These are phyloP conservation scores for Helleia helle DNA, from an alignment of 2,888 invertebrate genomes.

Conservation along the genomic window DNA sequence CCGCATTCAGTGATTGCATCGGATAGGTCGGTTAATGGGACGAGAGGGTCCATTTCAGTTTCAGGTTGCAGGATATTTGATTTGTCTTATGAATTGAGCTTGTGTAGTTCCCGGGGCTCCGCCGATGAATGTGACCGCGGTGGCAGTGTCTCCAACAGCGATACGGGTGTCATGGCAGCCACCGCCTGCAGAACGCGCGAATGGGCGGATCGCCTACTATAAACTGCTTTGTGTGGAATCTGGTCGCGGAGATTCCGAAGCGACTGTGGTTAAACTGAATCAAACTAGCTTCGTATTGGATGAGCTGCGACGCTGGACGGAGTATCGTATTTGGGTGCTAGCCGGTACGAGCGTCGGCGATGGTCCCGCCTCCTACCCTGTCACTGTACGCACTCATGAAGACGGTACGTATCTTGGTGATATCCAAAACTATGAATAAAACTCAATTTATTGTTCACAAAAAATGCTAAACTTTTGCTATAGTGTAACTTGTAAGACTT, in stretches of 20 bases:
- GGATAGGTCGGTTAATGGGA: slow-evolving; percentile 29
- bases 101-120: slow-evolving; percentile 95
- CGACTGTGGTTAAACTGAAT: slow-evolving; percentile 85
- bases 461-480: background rate
- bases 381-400: slow-evolving; percentile 95
- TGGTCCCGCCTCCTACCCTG: slow-evolving; percentile 93
- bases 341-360: slow-evolving; percentile 98
- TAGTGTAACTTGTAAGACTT: too few relatives aligned
- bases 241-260: slow-evolving; percentile 88
- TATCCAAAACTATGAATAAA: too few relatives aligned
- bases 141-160: slow-evolving; percentile 90
- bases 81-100: slow-evolving; percentile 39
- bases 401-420: slow-evolving; percentile 91
- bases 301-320: slow-evolving; percentile 94
- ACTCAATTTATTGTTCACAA: slow-evolving; percentile 17
- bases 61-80: slow-evolving; percentile 31
- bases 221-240: slow-evolving; percentile 92
- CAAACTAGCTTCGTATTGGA: slow-evolving; percentile 87
- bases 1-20: slow-evolving; percentile 74
- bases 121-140: slow-evolving; percentile 93
- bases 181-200: slow-evolving; percentile 91
- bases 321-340: slow-evolving; percentile 96
- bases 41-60: slow-evolving; percentile 38
- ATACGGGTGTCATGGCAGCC: slow-evolving; percentile 94
- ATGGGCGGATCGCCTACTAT: slow-evolving; percentile 96